A percentile compares a stretch with the other conserved stretches of the same genome.
Conservation (phyloP, 2,888 invertebrate genomes). For the Amblyjoppa proteus region DNA sequence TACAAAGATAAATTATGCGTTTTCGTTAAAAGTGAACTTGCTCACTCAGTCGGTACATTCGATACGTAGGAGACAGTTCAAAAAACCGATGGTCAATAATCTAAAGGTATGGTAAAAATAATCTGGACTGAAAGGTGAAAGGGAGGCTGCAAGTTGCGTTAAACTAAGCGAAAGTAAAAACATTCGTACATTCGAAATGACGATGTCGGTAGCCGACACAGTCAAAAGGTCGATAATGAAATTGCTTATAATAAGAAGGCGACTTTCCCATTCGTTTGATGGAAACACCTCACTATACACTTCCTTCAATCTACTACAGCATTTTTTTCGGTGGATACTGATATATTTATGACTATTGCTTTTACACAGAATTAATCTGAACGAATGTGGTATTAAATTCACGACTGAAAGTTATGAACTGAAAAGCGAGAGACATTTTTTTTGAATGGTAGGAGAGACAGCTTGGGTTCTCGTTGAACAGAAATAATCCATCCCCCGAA, state of each 20-base stretch:
- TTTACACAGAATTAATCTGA: neutral
- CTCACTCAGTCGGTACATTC: too few species aligned
- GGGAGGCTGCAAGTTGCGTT: too few species aligned
- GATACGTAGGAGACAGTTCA: too few species aligned
- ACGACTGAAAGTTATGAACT: neutral
- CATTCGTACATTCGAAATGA: too few species aligned
- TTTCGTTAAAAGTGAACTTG: too few species aligned
- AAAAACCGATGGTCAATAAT: too few species aligned
- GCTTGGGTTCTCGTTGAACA: neutral
- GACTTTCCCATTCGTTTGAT: neutral
- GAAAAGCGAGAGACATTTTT: neutral
- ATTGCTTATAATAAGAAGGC: neutral
- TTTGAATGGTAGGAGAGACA: neutral
- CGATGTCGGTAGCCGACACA: too few species aligned
- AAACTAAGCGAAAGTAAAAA: too few species aligned
- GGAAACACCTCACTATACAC: neutral
- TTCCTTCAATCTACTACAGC: neutral
- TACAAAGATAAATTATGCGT: too few species aligned
- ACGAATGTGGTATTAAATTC: neutral
- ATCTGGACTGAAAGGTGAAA: too few species aligned
- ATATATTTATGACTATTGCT: neutral
- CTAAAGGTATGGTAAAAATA: too few species aligned
- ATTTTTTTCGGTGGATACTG: neutral
- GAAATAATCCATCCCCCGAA: slow-evolving; percentile 15
- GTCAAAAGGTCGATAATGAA: too few species aligned